Evolutionary conservation across 2,797 vertebrate genomes (phyloP).

Genomic region (Centroberyx gerrardi): DNA sequence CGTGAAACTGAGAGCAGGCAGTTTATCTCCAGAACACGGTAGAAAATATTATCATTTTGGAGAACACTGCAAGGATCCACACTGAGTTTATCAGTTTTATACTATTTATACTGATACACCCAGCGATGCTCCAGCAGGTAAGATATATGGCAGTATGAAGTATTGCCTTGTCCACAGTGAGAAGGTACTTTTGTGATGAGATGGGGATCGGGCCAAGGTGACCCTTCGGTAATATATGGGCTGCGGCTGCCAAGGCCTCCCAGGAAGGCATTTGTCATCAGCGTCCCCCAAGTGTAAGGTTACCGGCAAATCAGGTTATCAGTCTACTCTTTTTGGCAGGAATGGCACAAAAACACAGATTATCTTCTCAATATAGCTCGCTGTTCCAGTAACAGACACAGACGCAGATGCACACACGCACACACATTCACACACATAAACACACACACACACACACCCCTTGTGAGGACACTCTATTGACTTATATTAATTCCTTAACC

Average conservation of each 20-base stretch:
- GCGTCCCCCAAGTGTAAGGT: conserved; percentile 80
- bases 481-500: conserved; percentile 26
- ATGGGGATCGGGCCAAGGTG: conserved; percentile 84
- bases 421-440: conserved; percentile 3
- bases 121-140: conserved; percentile 65
- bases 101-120: conserved; percentile 75
- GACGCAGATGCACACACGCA: conserved; percentile 15
- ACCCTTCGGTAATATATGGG: conserved; percentile 85
- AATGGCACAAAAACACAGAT: conserved; percentile 81
- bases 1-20: conserved; percentile 52
- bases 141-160: conserved; percentile 78
- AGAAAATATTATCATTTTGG: conserved; percentile 65
- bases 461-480: conserved; percentile 1
- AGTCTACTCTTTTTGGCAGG: conserved; percentile 79
- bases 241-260: conserved; percentile 83
- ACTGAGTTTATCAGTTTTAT: conserved; percentile 71
- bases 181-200: conserved; percentile 82
- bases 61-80: conserved; percentile 52
- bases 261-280: conserved; percentile 86
- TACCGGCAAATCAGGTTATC: conserved; percentile 84
- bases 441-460: conserved; percentile 11
- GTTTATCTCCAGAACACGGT: conserved; percentile 50
- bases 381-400: conserved; percentile 35
- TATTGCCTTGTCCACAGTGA: conserved; percentile 77
- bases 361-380: conserved; percentile 67